phyloP scores from a whole-genome alignment of 2,888 invertebrate genomes.

The Empis stercorea region DNA sequence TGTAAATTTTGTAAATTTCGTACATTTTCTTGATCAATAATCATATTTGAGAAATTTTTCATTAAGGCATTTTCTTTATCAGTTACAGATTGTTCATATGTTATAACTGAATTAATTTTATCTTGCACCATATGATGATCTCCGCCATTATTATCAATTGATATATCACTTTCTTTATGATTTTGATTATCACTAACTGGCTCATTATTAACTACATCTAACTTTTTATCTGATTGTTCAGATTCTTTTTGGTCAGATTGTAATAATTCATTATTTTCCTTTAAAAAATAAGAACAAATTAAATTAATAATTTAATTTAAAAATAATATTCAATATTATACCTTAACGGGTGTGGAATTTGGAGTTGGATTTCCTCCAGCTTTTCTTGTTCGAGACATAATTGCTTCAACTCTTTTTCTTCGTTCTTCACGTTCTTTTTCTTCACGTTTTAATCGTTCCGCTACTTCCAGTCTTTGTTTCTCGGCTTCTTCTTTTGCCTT shows the following conservation, averaged over 20 bases:
- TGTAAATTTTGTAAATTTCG: constrained; percentile 27
- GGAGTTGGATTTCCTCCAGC: constrained; percentile 21
- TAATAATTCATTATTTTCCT: neutral
- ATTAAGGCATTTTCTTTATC: constrained; percentile 35
- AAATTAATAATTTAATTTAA: too few species aligned
- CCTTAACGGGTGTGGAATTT: constrained; percentile 32
- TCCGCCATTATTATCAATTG: constrained; percentile 1
- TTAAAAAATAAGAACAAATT: neutral
- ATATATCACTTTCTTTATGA: constrained; percentile 19
- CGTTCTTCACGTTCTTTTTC: constrained; percentile 80
- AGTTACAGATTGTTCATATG: constrained; percentile 34
- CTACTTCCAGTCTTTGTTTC: constrained; percentile 66
- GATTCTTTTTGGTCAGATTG: neutral
- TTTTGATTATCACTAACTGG: too few species aligned
- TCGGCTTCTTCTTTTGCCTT: constrained; percentile 79
- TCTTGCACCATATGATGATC: neutral
- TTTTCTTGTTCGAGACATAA: constrained; percentile 76
- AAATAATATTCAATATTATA: constrained; percentile 9
- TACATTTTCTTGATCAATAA: constrained; percentile 30
- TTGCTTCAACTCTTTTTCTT: constrained; percentile 82
- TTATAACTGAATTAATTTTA: constrained; percentile 1
- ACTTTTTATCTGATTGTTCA: neutral
- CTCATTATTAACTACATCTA: neutral
- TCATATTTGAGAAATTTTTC: constrained; percentile 33
- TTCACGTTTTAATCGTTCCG: constrained; percentile 68